Base-by-base conservation (phyloP, 1,140 invertebrate species). In the Drosophila sp. region DNA sequence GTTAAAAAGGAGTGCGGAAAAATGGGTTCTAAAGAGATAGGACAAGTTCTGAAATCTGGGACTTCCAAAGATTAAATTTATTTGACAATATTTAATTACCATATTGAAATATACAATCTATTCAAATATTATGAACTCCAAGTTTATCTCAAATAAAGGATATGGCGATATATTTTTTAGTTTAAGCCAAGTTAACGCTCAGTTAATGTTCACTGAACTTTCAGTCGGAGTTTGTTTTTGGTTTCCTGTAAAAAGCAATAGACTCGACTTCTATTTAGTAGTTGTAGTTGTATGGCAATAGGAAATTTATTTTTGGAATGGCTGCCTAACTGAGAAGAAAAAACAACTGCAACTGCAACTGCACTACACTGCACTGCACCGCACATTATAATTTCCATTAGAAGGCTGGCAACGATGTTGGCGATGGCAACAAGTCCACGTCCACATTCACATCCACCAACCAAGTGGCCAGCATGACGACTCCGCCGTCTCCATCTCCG, bases 361-460 rank as follows among this genome's bases (percentile, higher is more conserved):
- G 68, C 67, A 86, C 17, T 17, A 0, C 17, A 76, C 64, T 77
- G 75, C 33, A 87, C 68, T 87, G 82, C 82, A 76, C 72, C 63
- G 84, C 84, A 84, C 84, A 89, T 89, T 87, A 90, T 87, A 87
- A 87, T 87, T 87, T 87, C 84, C 77, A 87, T 87, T 87, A 87
- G 83, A 76, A 89, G 83, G 68, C 66, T 66, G 66, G 69, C 57
- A 47, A 61, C 57, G 61, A 70, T 61, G 67, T 50, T 71, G 61
- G 68, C 70, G 35, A 38, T 66, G 66, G 69, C 57, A 76, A 76
- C 65, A 70, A 62, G 72, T 80, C 80, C 79, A 76, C 82, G 82
- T 76, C 79, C 79, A 30, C 30, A 4, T 30, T 30, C 30, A 30
- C 30, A 4, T 30, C 30, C 30, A 30, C 30, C 30, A 30, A 30